Evolutionary conservation across 1,140 invertebrate genomes (phyloP).

Genomic region (Drosophila gunungcola): DNA sequence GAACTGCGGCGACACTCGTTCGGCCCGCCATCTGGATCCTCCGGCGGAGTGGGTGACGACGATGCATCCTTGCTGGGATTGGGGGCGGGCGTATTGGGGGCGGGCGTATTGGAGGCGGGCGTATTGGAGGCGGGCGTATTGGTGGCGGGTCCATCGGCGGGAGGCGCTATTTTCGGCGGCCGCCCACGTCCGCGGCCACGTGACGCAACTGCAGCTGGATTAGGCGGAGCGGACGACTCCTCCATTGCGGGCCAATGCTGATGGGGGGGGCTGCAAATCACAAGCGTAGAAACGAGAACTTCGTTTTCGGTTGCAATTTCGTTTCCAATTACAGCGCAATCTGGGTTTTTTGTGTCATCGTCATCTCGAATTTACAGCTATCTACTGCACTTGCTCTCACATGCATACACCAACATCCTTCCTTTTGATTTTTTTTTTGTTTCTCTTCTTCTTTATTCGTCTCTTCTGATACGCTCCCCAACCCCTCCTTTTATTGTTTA

Average conservation of each 20-base stretch:
- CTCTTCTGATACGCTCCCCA: neutral
- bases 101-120: no score
- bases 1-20: conserved; percentile 73
- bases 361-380: conserved; percentile 1
- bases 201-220: conserved; percentile 17
- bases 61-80: neutral
- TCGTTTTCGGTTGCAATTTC: no score
- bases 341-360: neutral
- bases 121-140: no score
- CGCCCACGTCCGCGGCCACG: conserved; percentile 41
- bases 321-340: neutral
- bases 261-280: no score
- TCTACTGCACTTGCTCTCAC: conserved; percentile 4
- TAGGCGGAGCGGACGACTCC: neutral
- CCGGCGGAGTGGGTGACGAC: conserved; percentile 6
- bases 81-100: no score
- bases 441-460: no score
- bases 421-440: conserved; percentile 1
- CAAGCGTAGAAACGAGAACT: no score
- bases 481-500: conserved; percentile 4
- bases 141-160: neutral
- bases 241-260: conserved; percentile 13
- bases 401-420: neutral
- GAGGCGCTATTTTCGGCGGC: conserved; percentile 20
- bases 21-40: conserved; percentile 1